Evolutionary conservation across 2,797 vertebrate species (phyloP), one percentile per base, ranked within the genome.

Genomic region (Tapera naevia): DNA sequence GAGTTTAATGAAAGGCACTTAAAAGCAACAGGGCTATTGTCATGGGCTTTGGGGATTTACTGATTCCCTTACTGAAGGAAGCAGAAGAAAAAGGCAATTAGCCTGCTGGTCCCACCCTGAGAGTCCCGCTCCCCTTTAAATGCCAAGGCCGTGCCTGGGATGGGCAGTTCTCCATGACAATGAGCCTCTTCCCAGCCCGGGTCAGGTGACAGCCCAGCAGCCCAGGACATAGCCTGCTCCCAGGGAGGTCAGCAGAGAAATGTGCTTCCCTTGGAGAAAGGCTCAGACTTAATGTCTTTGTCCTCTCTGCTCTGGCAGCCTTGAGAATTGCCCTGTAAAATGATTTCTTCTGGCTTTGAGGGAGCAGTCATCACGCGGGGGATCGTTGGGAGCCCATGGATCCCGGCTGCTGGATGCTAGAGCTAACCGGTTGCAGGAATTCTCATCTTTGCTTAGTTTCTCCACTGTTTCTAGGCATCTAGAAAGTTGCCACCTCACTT

Each of bases 1-100:
- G 83, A 76, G 90, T 76, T 96, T 94, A 96, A 96, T 89, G 91
- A 92, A 87, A 69, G 66, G 56, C 80, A 60, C 54, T 96, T 88
- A 87, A 82, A 94, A 94, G 93, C 86, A 85, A 58, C 65, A 80
- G 91, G 46, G 71, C 83, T 95, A 91, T 96, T 97, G 93, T 97
- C 79, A 91, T 92, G 93, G 67, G 54, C 23, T 75, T 94, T 43
- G 60, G 85, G 92, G 88, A 91, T 95, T 96, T 94, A 56, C 81
- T 45, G 67, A 67, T 62, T 73, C 48, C 37, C 7, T 48, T 10
- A 87, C 2, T 71, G 80, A 89, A 91, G 70, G 54, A 82, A 56
- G 18, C 35, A 48, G 17, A 73, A 88, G 45, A 93, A 84, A 94
- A 94, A 94, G 50, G 80, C 67, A 94, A 93, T 94, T 94, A 94